Conservation (phyloP, 2,797 vertebrate genomes). For the Margarornis squamiger region DNA sequence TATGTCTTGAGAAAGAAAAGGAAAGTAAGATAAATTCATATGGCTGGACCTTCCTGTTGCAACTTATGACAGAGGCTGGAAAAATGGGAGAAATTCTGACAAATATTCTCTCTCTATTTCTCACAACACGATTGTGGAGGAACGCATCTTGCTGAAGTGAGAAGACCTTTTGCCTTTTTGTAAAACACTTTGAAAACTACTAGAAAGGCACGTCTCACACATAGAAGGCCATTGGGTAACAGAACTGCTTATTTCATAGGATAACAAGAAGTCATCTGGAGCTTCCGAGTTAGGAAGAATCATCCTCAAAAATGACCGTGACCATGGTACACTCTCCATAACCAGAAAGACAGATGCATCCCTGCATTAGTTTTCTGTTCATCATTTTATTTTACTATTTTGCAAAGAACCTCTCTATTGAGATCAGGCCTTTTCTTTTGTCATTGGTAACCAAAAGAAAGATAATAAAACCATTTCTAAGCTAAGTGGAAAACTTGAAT, state of each 20-base stretch:
- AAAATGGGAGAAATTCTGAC: neutral
- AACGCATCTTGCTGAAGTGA: neutral
- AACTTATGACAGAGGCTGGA: neutral
- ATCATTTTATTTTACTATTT: neutral
- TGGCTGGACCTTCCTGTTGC: neutral
- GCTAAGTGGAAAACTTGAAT: neutral
- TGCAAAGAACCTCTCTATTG: neutral
- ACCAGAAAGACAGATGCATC: neutral
- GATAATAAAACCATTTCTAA: neutral
- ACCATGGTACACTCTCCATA: neutral
- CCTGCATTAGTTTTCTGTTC: neutral
- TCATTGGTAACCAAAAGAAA: neutral
- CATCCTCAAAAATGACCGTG: neutral
- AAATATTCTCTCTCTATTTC: neutral
- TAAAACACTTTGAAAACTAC: neutral
- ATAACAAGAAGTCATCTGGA: neutral
- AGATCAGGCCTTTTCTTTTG: neutral
- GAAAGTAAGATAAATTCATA: neutral
- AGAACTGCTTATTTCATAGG: neutral
- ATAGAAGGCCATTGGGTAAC: neutral
- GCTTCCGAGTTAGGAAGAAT: neutral
- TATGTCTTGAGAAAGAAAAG: neutral
- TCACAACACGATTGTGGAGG: neutral
- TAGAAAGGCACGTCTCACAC: neutral
- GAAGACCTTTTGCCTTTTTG: neutral